Evolutionary conservation across 1,140 invertebrate genomes (phyloP), one percentile per base, ranked within the genome.

Genomic region (Trichoplusia ni): DNA sequence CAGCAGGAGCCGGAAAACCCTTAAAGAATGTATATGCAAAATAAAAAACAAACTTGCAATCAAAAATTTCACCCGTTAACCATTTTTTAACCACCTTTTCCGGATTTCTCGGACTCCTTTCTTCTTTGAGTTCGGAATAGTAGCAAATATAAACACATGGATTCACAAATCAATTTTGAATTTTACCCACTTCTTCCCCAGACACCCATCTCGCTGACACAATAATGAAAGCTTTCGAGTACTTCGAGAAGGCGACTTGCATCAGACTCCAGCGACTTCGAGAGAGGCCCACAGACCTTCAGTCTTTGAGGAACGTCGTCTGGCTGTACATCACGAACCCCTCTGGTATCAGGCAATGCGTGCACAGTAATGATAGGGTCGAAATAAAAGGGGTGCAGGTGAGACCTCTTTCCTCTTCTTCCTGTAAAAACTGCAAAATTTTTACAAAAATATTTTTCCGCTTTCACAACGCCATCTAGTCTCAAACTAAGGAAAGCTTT

Each of bases 301-400:
- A 65, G 18, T 90, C 87, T 1, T n/a, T 90, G 29, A 56, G 81
- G 44, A 68, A 71, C 3, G 77, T 83, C 0, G 70, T 80, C n/a
- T 90, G 86, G 86, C 47, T 90, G 21, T 89, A 86, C 16, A 90
- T 90, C 19, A 84, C 73, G 1, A 90, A 90, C 21, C 86, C 87
- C 1, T 68, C 74, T 7, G 86, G 87, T 0, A 77, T 89, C 19
- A 65, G 71, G 6, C 86, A 89, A 27, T 90, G 87, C 51, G 87
- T 90, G 2, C 87, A 90, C 42, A 90, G 81, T 44, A 90, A 90
- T 49, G 86, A 87, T 44, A 65, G 60, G 2, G 78, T 77, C 46
- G 60, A 59, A 0, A 86, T 82, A 35, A 69, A 66, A 37, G 87
- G 87, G 13, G 83, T 89, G 11, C 86, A 88, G 81, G 87, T 87